These are phyloP conservation scores for Lasioglossum figueresi DNA, from an alignment of 2,888 invertebrate genomes.

Conservation along the genomic window DNA sequence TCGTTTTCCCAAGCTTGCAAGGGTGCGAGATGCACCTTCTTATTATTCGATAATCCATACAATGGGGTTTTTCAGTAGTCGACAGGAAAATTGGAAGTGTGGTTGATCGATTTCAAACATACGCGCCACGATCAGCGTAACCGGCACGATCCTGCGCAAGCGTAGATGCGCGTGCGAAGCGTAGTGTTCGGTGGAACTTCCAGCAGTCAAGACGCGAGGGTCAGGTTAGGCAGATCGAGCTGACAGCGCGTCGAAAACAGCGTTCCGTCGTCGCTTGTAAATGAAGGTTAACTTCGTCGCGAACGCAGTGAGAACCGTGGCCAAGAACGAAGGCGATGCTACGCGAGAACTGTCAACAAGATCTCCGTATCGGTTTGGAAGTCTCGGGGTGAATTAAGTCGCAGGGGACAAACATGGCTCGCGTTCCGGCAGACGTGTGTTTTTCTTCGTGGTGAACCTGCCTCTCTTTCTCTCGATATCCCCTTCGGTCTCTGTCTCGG, in stretches of 20 bases:
- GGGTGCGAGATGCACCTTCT: no score
- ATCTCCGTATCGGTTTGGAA: conserved; percentile 40
- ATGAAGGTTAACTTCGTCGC: conserved; percentile 72
- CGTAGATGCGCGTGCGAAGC: conserved; percentile 43
- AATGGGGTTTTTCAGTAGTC: no score
- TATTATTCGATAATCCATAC: no score
- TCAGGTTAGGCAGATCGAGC: conserved; percentile 78
- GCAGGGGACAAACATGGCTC: conserved; percentile 57
- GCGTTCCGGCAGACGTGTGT: conserved; percentile 76
- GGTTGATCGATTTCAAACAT: conserved; percentile 28
- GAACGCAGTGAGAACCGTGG: conserved; percentile 49
- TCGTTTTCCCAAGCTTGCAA: no score
- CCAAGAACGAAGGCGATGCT: conserved; percentile 46
- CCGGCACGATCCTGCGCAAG: conserved; percentile 54
- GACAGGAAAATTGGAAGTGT: not conserved
- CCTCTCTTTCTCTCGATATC: conserved; percentile 8
- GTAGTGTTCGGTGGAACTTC: conserved; percentile 43
- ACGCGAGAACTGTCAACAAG: conserved; percentile 36
- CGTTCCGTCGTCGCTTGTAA: conserved; percentile 61
- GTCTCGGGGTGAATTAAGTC: conserved; percentile 55
- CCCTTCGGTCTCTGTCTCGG: conserved; percentile 65
- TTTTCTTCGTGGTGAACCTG: conserved; percentile 67
- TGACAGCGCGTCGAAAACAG: conserved; percentile 72
- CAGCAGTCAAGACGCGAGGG: conserved; percentile 62
- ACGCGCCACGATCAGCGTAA: conserved; percentile 26